Percentiles rank a stretch among this genome's conserved stretches.
phyloP scores from a whole-genome alignment of 2,797 vertebrate species.

The Phaenicophaeus curvirostris region DNA sequence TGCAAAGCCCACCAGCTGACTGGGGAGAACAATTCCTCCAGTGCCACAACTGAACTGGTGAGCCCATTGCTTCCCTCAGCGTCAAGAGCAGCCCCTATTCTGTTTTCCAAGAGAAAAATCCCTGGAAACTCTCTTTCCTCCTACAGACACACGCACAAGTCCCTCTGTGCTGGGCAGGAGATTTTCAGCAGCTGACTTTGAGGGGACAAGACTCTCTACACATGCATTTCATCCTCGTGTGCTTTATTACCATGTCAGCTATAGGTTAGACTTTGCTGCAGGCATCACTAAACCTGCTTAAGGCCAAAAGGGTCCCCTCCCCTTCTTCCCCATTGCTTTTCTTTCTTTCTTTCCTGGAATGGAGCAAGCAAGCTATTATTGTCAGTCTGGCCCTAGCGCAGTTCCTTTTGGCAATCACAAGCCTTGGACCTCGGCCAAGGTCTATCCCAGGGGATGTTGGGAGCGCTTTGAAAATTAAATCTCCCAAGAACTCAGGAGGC shows the following conservation, averaged over 20 bases:
- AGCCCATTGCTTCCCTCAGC: not conserved
- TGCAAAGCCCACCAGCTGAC: not conserved
- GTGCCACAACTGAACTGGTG: not conserved
- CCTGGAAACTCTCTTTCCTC: not conserved
- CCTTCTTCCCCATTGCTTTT: not conserved
- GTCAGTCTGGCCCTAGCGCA: not conserved
- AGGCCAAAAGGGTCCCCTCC: not conserved
- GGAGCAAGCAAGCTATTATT: not conserved
- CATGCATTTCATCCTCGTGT: not conserved
- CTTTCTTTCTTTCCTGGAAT: not conserved
- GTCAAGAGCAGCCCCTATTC: not conserved
- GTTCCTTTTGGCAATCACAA: conserved; percentile 4
- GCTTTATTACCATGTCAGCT: not conserved
- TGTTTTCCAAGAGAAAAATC: not conserved
- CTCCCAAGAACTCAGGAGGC: conserved; percentile 50
- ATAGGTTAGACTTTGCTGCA: conserved; percentile 13
- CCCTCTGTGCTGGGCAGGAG: not conserved
- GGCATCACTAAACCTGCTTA: not conserved
- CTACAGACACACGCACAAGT: not conserved
- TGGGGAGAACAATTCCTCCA: not conserved
- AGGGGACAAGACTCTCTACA: not conserved
- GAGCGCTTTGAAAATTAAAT: conserved; percentile 58
- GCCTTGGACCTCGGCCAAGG: conserved; percentile 32
- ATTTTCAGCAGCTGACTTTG: not conserved
- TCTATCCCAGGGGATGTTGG: conserved; percentile 11